Base-by-base conservation (phyloP, 2,888 invertebrate species). In the Bruchidius siliquastri region DNA sequence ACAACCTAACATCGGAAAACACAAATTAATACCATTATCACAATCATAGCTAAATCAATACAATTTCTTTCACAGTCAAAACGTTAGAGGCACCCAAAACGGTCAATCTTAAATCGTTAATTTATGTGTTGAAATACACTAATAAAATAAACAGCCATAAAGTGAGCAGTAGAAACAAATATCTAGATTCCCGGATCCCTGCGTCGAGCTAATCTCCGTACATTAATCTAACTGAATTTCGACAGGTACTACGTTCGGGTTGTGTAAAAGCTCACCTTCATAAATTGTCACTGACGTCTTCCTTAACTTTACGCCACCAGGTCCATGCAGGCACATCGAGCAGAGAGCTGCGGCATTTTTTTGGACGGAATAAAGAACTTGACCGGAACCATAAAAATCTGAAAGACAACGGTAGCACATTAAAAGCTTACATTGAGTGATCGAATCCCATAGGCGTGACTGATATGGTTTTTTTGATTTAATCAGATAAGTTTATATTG, bases 361-460 rank as follows among this genome's bases (percentile, higher is more conserved):
- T 49, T 49, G 49, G 49, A 49, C 18, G 49, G 49, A 49, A 49
- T 71, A 72, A 71, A 73, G 72, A 73, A 69, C 71, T 49, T 20
- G 69, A 72, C 76, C 76, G 76, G 76, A 76, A 76, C 76, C 74
- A 76, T 76, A 76, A 76, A 76, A 76, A 74, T 74, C 69, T 71
- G 67, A 72, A 70, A 49, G 76, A 76, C 76, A 76, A 72, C 76
- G 72, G 76, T 76, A 76, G 74, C 76, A 71, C 74, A 76, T 76
- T 76, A 76, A 76, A 76, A 76, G 49, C 13, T 49, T 49, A 49
- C 49, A 49, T 49, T 49, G 49, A 49, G 18, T 49, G 49, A 49
- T 49, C 49, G 6, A 13, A 13, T 49, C 6, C 13, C 49, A 49
- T 49, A 18, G 49, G 49, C 49, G 49, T 8, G 49, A 49, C 49